Evolutionary conservation across 1,140 invertebrate species (phyloP).

Genomic region (Brachionus paranguensis): DNA sequence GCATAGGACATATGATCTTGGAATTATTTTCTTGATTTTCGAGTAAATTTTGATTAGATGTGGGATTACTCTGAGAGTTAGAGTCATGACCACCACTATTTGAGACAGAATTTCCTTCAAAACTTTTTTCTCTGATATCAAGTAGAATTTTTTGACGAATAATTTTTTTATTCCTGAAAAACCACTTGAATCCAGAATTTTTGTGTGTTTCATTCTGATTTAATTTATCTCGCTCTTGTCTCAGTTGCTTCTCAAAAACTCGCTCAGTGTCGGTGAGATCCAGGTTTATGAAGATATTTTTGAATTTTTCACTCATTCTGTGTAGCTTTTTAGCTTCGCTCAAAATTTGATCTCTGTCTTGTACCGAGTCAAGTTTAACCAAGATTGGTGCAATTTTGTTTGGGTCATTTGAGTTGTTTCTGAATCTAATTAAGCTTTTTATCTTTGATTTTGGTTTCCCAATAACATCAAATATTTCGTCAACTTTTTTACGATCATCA

Average conservation of each 20-base stretch:
- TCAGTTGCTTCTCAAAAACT: neutral
- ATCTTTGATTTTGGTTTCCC: neutral
- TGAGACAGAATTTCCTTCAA: neutral
- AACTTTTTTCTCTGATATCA: neutral
- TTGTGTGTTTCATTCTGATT: neutral
- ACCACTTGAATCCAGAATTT: neutral
- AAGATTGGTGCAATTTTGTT: neutral
- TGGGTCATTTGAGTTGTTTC: neutral
- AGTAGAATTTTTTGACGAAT: neutral
- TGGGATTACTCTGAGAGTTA: neutral
- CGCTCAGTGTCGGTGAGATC: neutral
- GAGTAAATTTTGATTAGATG: neutral
- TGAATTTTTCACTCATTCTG: neutral
- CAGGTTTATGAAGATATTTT: neutral
- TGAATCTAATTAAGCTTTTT: neutral
- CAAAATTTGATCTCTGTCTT: neutral
- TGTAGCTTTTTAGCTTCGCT: neutral
- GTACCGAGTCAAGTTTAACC: neutral
- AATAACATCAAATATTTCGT: too few species aligned
- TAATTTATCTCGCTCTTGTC: neutral
- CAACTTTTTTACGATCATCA: neutral
- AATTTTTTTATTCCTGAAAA: neutral
- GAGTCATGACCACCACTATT: neutral
- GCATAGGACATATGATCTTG: neutral
- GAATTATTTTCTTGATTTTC: neutral